A percentile compares a stretch with the other conserved stretches of the same genome.
Conservation (phyloP, 2,888 invertebrate species). For the Cremastinae sp. region DNA sequence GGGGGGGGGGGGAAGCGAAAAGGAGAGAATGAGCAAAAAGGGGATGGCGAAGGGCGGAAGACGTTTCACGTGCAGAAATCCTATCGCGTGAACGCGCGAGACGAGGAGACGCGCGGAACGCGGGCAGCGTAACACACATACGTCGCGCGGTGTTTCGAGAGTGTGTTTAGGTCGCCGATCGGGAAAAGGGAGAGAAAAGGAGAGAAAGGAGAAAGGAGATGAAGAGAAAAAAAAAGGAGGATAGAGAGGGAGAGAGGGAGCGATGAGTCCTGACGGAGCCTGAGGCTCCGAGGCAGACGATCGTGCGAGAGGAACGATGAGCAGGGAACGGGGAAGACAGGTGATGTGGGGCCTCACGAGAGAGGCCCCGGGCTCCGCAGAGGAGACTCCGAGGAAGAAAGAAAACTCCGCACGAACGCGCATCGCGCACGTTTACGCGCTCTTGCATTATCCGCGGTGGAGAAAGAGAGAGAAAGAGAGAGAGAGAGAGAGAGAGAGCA, state of each 20-base stretch:
- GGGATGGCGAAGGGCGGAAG: slow-evolving; percentile 47
- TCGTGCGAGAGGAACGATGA: slow-evolving; percentile 40
- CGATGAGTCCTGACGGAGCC: slow-evolving; percentile 55
- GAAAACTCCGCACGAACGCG: slow-evolving; percentile 59
- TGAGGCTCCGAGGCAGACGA: slow-evolving; percentile 53
- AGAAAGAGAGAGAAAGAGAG: slow-evolving; percentile 17
- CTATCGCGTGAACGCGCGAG: slow-evolving; percentile 47
- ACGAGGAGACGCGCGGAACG: slow-evolving; percentile 45
- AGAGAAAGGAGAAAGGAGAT: slow-evolving; percentile 30
- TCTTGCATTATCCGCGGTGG: slow-evolving; percentile 63
- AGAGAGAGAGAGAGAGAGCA: slow-evolving; percentile 62
- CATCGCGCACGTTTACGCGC: slow-evolving; percentile 69
- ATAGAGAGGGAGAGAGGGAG: slow-evolving; percentile 32
- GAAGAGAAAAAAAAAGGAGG: slow-evolving; percentile 39
- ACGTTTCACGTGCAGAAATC: slow-evolving; percentile 35
- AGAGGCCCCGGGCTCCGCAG: slow-evolving; percentile 70
- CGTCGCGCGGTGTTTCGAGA: slow-evolving; percentile 17
- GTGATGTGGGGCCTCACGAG: slow-evolving; percentile 77
- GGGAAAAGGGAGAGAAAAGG: slow-evolving; percentile 31
- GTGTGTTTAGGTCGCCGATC: slow-evolving; percentile 36
- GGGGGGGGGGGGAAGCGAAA: slow-evolving; percentile 36
- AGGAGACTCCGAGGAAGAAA: slow-evolving; percentile 55
- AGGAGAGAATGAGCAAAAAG: slow-evolving; percentile 32
- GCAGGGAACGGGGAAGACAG: slow-evolving; percentile 75
- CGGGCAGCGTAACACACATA: slow-evolving; percentile 46